phyloP scores from a whole-genome alignment of 64 coral and sea anemone genomes.

The Cladopsammia gracilis region DNA sequence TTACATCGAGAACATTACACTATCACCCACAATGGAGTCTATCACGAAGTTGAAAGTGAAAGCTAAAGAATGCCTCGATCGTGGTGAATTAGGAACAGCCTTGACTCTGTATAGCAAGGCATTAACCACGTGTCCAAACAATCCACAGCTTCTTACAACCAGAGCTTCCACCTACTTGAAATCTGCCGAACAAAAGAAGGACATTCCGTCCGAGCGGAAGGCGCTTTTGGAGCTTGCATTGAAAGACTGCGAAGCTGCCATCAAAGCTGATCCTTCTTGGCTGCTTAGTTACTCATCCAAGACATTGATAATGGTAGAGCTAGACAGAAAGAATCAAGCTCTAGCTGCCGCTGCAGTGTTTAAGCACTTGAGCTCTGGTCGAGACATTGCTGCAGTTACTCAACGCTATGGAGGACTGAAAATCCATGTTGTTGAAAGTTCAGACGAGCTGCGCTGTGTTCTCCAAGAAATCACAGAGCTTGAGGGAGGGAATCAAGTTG shows the following conservation, averaged over 20 bases:
- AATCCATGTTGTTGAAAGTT: background rate
- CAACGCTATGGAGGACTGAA: background rate
- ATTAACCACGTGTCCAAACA: background rate
- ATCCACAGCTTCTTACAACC: background rate
- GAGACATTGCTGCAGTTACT: background rate
- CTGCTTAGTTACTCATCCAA: background rate
- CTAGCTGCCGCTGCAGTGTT: background rate
- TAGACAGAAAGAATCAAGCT: background rate
- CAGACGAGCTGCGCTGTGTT: background rate
- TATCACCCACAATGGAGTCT: background rate
- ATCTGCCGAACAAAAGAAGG: background rate
- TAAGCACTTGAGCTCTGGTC: constrained; percentile 7
- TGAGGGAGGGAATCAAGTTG: background rate
- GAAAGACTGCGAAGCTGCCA: background rate
- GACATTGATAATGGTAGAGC: background rate
- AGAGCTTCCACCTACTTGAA: constrained; percentile 7
- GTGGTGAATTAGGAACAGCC: background rate
- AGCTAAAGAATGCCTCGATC: too few relatives aligned
- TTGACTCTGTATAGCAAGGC: background rate
- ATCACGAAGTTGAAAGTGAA: too few relatives aligned
- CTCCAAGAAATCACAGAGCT: background rate
- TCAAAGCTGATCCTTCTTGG: constrained; percentile 16
- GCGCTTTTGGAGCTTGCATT: background rate
- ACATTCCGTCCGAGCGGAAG: background rate
- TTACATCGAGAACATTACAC: constrained; percentile 10